phyloP scores from a whole-genome alignment of 2,797 vertebrate species.

The Sebastes variabilis region DNA sequence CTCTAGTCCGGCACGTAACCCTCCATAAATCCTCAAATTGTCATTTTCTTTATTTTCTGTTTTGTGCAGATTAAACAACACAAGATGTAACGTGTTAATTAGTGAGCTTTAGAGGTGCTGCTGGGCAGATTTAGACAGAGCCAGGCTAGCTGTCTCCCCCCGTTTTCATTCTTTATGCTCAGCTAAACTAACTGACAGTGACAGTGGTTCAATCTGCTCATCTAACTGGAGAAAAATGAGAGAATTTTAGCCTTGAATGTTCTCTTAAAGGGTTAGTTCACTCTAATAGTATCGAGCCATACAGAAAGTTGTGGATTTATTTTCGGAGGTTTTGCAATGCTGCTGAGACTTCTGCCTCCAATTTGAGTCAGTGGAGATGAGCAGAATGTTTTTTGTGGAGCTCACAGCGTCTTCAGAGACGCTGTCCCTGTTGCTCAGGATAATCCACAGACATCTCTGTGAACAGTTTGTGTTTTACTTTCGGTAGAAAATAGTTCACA shows the following conservation, averaged over 20 bases:
- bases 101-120: neutral
- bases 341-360: neutral
- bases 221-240: neutral
- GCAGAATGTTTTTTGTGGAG: conserved; percentile 2
- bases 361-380: neutral
- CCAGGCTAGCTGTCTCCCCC: neutral
- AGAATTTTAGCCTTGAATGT: neutral
- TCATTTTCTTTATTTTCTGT: neutral
- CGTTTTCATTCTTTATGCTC: neutral
- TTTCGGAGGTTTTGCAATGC: neutral
- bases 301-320: conserved; percentile 1
- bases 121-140: neutral
- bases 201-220: neutral
- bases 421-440: neutral
- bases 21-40: neutral
- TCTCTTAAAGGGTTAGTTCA: neutral
- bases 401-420: neutral
- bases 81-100: neutral
- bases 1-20: neutral
- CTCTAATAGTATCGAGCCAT: neutral
- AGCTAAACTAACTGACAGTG: no score
- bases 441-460: neutral
- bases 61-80: neutral
- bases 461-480: neutral
- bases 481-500: neutral